A percentile compares a stretch with the other conserved stretches of the same genome.
Evolutionary conservation across 2,797 vertebrate genomes (phyloP).

Genomic region (Taeniopygia guttata): DNA sequence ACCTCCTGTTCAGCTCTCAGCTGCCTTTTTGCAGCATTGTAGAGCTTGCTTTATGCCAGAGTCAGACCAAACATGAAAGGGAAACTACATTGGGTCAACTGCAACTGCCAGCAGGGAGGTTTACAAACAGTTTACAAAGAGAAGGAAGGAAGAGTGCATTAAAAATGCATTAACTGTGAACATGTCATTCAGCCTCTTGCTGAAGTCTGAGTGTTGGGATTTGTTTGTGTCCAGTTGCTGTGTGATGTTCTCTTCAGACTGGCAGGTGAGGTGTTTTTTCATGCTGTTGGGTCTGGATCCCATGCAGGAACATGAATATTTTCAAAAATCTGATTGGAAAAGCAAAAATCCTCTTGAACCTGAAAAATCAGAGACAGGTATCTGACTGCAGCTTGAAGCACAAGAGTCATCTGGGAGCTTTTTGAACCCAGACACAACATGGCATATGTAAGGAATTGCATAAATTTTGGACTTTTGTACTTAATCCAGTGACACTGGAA

Average conservation of each 20-base stretch:
- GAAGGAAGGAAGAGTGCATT: neutral
- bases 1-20: neutral
- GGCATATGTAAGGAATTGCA: neutral
- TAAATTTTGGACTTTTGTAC: neutral
- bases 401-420: neutral
- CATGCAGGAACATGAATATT: neutral
- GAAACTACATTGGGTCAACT: neutral
- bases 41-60: neutral
- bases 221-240: neutral
- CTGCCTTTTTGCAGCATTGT: neutral
- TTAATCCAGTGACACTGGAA: neutral
- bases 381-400: neutral
- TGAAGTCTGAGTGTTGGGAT: neutral
- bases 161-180: neutral
- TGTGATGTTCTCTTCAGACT: neutral
- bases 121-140: neutral
- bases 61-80: neutral
- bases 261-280: neutral
- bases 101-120: neutral
- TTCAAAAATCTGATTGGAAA: neutral
- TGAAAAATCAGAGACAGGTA: neutral
- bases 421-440: neutral
- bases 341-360: neutral
- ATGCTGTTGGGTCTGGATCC: neutral
- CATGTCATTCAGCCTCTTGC: neutral